phyloP scores from a whole-genome alignment of 2,797 vertebrate species.

The Percopsis omiscomaycus region DNA sequence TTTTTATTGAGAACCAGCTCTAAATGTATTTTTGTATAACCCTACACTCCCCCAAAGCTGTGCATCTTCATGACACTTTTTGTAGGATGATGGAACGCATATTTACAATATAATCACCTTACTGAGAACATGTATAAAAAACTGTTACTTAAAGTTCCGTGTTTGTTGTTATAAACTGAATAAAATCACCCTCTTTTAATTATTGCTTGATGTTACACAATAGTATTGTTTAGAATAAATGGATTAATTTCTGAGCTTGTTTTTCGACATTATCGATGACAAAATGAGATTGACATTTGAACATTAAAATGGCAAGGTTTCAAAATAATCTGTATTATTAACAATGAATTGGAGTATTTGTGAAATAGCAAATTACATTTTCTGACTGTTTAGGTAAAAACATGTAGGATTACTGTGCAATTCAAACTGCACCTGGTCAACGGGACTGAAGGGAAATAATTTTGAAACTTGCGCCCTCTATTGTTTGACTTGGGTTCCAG shows the following conservation, averaged over 20 bases:
- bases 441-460: neutral
- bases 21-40: conserved; percentile 26
- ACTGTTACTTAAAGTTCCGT: neutral
- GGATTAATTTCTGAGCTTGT: too few species aligned
- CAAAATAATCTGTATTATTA: neutral
- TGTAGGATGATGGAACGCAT: conserved; percentile 19
- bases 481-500: conserved; percentile 58
- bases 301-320: neutral
- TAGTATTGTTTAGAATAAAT: too few species aligned
- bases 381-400: neutral
- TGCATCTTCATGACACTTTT: conserved; percentile 26
- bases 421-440: too few species aligned
- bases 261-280: neutral
- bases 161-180: too few species aligned
- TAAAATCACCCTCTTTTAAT: too few species aligned
- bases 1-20: conserved; percentile 15
- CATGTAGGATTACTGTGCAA: too few species aligned
- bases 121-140: neutral
- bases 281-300: neutral
- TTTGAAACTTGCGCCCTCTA: conserved; percentile 30
- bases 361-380: neutral
- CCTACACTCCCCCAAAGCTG: conserved; percentile 12
- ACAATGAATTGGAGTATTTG: neutral
- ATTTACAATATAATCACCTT: conserved; percentile 21
- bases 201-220: too few species aligned